Percentiles rank a stretch among this genome's conserved stretches.
Evolutionary conservation across 1,140 invertebrate genomes (phyloP).

Genomic region (Acarapis woodi): DNA sequence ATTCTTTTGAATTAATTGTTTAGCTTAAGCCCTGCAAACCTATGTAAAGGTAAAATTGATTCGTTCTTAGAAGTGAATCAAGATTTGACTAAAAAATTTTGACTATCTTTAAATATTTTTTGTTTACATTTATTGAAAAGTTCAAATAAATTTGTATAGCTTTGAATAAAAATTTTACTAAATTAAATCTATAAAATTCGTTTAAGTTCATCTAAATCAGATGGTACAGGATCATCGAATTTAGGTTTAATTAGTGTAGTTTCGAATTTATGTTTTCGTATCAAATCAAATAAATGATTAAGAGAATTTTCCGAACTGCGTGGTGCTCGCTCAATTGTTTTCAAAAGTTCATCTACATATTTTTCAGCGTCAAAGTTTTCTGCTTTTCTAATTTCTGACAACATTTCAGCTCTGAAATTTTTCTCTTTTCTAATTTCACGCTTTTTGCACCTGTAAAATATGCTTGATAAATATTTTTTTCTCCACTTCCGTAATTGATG

Average conservation of each 20-base stretch:
- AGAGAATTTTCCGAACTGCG: background rate
- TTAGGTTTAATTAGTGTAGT: slow-evolving; percentile 3
- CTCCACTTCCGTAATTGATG: slow-evolving; percentile 8
- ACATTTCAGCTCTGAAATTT: slow-evolving; percentile 8
- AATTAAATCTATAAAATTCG: no score
- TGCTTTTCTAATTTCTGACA: slow-evolving; percentile 8
- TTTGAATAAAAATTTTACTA: no score
- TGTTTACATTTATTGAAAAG: no score
- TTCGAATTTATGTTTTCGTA: slow-evolving; percentile 5
- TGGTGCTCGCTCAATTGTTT: slow-evolving; percentile 8
- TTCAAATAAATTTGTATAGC: no score
- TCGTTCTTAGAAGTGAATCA: no score
- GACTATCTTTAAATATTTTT: no score
- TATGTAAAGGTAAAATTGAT: no score
- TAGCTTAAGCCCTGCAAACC: no score
- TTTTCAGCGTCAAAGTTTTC: slow-evolving; percentile 10
- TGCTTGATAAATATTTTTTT: slow-evolving; percentile 5
- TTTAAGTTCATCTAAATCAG: no score
- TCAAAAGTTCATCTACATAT: slow-evolving; percentile 9
- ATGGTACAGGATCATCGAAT: slow-evolving; percentile 6
- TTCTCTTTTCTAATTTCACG: slow-evolving; percentile 10
- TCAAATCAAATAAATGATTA: slow-evolving; percentile 3
- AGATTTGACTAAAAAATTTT: no score
- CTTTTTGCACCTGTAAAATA: background rate
- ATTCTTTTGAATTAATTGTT: no score